These are phyloP conservation scores for Oenanthe oenanthe DNA, from an alignment of 2,113 vertebrate genomes.

Conservation along the genomic window DNA sequence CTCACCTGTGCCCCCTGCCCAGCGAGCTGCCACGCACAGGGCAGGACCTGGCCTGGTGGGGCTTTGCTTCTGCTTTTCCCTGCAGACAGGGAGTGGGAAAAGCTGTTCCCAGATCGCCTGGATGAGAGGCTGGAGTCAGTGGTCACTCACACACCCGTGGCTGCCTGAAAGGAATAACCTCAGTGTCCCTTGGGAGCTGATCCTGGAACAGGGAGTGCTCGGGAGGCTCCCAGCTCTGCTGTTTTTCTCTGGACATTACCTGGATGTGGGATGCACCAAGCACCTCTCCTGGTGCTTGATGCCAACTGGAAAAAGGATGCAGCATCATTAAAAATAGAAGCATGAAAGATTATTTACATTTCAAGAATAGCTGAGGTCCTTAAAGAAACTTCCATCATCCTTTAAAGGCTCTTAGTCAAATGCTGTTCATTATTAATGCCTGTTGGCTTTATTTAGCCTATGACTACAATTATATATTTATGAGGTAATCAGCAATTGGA, in stretches of 20 bases:
- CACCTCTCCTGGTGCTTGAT: background rate
- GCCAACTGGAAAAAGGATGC: conserved; percentile 5
- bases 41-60: background rate
- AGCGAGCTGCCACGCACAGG: rapidly evolving
- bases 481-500: conserved; percentile 84
- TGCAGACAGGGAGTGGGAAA: background rate
- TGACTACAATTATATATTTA: conserved; percentile 85
- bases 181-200: background rate
- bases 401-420: conserved; percentile 60
- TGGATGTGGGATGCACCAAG: background rate
- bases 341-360: conserved; percentile 73
- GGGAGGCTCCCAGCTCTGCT: rapidly evolving
- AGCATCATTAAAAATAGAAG: conserved; percentile 71
- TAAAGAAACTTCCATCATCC: conserved; percentile 56
- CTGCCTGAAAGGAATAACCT: background rate
- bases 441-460: conserved; percentile 75
- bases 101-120: background rate
- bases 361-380: conserved; percentile 67
- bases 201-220: background rate
- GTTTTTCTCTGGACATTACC: background rate
- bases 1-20: rapidly evolving
- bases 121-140: background rate
- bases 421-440: conserved; percentile 78
- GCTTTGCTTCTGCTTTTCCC: background rate
- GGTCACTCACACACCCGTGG: rapidly evolving